Evolutionary conservation across 2,113 vertebrate species (phyloP).

Genomic region (Aythya baeri): DNA sequence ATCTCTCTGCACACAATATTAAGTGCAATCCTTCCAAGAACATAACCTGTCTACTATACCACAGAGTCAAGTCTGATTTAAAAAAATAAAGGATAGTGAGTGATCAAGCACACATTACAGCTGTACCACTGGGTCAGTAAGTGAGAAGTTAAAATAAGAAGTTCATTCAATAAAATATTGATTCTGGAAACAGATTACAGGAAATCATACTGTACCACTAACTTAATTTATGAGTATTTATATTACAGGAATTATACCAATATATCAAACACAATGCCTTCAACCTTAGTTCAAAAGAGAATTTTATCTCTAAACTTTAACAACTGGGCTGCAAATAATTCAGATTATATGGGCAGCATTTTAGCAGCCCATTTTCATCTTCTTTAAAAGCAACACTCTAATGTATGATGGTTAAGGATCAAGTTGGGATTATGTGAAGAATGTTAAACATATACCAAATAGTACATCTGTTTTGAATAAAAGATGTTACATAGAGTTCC

Average conservation of each 20-base stretch:
- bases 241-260: slow-evolving; percentile 62
- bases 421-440: slow-evolving; percentile 65
- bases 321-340: slow-evolving; percentile 64
- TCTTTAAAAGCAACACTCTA: slow-evolving; percentile 67
- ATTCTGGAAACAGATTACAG: slow-evolving; percentile 71
- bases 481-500: slow-evolving; percentile 24
- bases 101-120: slow-evolving; percentile 53
- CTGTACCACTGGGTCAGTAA: slow-evolving; percentile 56
- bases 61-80: neutral
- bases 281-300: slow-evolving; percentile 63
- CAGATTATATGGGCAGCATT: slow-evolving; percentile 68
- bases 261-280: slow-evolving; percentile 61
- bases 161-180: slow-evolving; percentile 70
- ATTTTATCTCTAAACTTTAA: slow-evolving; percentile 68
- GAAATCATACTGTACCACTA: slow-evolving; percentile 57
- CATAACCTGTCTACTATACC: neutral
- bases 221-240: slow-evolving; percentile 69
- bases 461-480: slow-evolving; percentile 73
- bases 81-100: neutral
- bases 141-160: slow-evolving; percentile 68
- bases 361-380: slow-evolving; percentile 73
- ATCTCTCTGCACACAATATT: neutral
- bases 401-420: slow-evolving; percentile 65
- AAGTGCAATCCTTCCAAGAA: slow-evolving; percentile 2
- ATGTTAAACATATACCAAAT: slow-evolving; percentile 70